Base-by-base conservation (phyloP, 2,888 invertebrate species). In the Blastobasis lacticolella region DNA sequence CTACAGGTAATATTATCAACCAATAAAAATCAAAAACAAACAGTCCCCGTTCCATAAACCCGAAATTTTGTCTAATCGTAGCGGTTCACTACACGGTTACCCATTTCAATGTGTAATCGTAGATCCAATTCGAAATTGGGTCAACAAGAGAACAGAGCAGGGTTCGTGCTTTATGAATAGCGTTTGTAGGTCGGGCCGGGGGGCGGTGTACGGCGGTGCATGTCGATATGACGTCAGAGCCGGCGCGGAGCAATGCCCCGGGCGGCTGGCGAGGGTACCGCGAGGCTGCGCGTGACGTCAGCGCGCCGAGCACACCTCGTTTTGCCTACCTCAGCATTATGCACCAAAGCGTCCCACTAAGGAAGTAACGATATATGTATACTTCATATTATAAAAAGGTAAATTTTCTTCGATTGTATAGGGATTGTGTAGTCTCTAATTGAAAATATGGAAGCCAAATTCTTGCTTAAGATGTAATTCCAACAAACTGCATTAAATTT, bases 211-310 rank as follows among this genome's bases (percentile, higher is more conserved):
- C 48, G 45, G 46, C 46, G 58, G 37, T 56, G 59, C 53, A 54
- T 53, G 57, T 54, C 55, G 57, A 54, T 60, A 58, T 71, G 73
- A 71, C 70, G 70, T 64, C 43, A 36, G 23, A 10, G 36, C 6
- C 5, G n/a, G 45, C 8, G 57, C 53, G 60, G 82, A 70, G 79
- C 81, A 77, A 65, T 74, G 81, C 67, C 78, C 80, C 65, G 61
- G 23, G 23, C 23, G 23, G 23, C 23, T 23, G 23, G 23, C 23
- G 23, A 63, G 61, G 60, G 60, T 59, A 61, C 60, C 60, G 61
- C 57, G 56, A 50, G 56, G 52, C 56, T 58, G 55, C 54, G 37
- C 38, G 56, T 73, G 75, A 77, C 75, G 76, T 76, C 69, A 73
- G 57, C 56, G 53, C 57, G 58, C 64, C 59, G 66, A 66, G 64